Evolutionary conservation across 2,797 vertebrate genomes (phyloP).

Genomic region (Neopelma chrysocephalum): DNA sequence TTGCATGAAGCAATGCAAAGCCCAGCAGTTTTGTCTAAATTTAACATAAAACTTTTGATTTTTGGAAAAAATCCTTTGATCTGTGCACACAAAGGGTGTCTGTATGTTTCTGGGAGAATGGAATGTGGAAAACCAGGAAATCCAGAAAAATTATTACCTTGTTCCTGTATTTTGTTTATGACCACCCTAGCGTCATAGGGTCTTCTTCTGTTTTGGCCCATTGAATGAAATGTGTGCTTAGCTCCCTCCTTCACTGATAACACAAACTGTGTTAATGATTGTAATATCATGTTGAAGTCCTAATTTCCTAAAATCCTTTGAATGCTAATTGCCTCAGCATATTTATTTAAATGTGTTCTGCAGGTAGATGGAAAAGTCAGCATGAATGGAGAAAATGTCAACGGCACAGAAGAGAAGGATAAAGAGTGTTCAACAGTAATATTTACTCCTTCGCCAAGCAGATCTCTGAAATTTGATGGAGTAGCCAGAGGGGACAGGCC

Average conservation of each 20-base stretch:
- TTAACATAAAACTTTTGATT: not conserved
- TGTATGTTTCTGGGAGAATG: not conserved
- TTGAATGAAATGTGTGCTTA: not conserved
- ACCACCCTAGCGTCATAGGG: not conserved
- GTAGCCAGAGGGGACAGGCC: slow-evolving; percentile 63
- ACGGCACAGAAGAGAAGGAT: slow-evolving; percentile 68
- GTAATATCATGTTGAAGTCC: not conserved
- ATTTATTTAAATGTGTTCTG: slow-evolving; percentile 44
- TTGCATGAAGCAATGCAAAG: not conserved
- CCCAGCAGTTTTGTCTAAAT: not conserved
- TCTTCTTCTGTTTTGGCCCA: not conserved
- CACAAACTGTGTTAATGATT: not conserved
- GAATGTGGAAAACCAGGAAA: not conserved
- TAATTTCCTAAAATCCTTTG: not conserved
- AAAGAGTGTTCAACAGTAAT: slow-evolving; percentile 34
- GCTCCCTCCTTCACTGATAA: not conserved
- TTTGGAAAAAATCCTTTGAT: not conserved
- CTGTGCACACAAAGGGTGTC: not conserved
- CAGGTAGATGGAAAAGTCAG: slow-evolving; percentile 84
- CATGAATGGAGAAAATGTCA: slow-evolving; percentile 82
- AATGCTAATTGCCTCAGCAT: not conserved
- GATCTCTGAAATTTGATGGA: slow-evolving; percentile 72
- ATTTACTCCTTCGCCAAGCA: slow-evolving; percentile 64
- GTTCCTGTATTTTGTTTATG: not conserved
- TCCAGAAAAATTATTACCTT: not conserved